Evolutionary conservation across 2,113 vertebrate species (phyloP), one percentile per base, ranked within the genome.

Genomic region (Hiodon alosoides): DNA sequence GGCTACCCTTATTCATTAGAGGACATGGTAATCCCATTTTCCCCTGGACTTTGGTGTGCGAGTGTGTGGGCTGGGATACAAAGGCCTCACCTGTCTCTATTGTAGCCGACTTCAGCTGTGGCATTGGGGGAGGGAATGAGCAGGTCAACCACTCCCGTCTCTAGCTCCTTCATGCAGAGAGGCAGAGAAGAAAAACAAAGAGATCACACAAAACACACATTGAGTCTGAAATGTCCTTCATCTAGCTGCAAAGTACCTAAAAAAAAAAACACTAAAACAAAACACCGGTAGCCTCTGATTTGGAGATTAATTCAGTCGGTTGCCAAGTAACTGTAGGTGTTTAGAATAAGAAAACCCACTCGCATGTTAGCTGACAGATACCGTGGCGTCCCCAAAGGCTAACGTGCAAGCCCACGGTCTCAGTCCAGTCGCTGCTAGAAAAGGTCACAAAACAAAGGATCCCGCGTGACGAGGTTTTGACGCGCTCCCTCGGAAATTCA

Each of bases 41-140:
- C 53, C 58, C 5, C 14, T 53, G 74, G 55, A 69, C 74, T 62
- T 64, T 54, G 48, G 31, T 7, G 14, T 3, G 8, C 11, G 4
- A 17, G 4, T 64, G 13, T 7, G 31, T 14, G 5, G 14, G 17
- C 16, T 47, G 61, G 1, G 16, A 13, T n/a, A 46, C 9, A 46
- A 54, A 50, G 9, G 2, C 70, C 89, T 86, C 74, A 94, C 93
- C 93, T 90, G 82, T 94, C 93, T 72, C 93, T 89, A 11, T 94
- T 94, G 79, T 94, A 94, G 79, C 93, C 93, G 14, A 94, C 93
- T 91, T 94, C 93, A 76, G 93, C 91, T 0, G 93, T 91, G 62
- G 92, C 91, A 79, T 94, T 94, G 79, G 93, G 93, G 77, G 93
- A 94, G 72, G 93, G 93, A 85, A 94, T 94, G 71, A 94, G 91